Percentiles rank a stretch among this genome's conserved stretches.
Evolutionary conservation across 2,113 vertebrate species (phyloP).

Genomic region (Elaphurus davidianus): DNA sequence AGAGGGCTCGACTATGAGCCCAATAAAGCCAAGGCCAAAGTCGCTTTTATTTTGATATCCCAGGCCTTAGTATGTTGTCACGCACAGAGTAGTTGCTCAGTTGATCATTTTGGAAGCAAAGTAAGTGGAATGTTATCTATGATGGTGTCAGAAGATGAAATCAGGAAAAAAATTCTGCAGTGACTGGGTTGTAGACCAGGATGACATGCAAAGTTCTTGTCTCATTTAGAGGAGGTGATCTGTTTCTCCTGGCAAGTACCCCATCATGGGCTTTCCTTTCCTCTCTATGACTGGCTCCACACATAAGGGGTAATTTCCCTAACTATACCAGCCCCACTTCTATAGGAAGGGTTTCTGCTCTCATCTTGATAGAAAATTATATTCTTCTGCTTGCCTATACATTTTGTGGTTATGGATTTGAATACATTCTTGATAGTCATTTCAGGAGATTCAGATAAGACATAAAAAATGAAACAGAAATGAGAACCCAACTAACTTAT

Average conservation of each 20-base stretch:
- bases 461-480: conserved; percentile 45
- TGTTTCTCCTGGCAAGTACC: not conserved
- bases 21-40: not conserved
- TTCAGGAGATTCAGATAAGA: conserved; percentile 13
- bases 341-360: not conserved
- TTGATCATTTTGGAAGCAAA: not conserved
- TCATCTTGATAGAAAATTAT: conserved; percentile 18
- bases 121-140: not conserved
- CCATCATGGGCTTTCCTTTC: not conserved
- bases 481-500: conserved; percentile 39
- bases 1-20: not conserved
- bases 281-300: not conserved
- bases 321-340: not conserved
- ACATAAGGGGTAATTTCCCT: not conserved
- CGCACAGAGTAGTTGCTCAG: not conserved
- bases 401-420: conserved; percentile 28
- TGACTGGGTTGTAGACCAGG: not conserved
- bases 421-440: conserved; percentile 23
- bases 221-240: conserved; percentile 5
- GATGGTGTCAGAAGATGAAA: not conserved
- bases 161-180: not conserved
- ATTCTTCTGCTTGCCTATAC: not conserved
- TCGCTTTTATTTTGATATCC: not conserved
- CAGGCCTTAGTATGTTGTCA: not conserved
- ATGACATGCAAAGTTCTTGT: not conserved